Conservation (phyloP, 2,888 invertebrate genomes). For the Scaptomyza cyrtandrae region DNA sequence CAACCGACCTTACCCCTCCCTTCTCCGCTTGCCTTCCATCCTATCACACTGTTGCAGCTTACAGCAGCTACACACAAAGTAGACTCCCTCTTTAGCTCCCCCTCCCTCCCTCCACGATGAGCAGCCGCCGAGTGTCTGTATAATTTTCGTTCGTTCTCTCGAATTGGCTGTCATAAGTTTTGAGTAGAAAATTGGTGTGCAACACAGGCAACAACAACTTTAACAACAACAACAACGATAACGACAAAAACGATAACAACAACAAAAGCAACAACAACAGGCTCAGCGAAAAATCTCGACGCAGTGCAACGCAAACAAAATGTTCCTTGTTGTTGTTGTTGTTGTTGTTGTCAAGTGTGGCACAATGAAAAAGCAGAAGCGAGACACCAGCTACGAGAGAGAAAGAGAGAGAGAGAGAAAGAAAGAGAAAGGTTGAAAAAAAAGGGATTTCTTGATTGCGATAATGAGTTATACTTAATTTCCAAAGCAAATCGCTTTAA, state of each 20-base stretch:
- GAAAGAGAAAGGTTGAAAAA: background rate
- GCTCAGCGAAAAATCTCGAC: conserved; percentile 29
- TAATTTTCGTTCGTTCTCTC: conserved; percentile 80
- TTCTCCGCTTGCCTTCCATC: background rate
- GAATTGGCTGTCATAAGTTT: conserved; percentile 81
- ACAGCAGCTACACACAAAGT: conserved; percentile 4
- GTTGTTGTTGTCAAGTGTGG: conserved; percentile 61
- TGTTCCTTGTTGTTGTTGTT: conserved; percentile 27
- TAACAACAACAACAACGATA: conserved; percentile 20
- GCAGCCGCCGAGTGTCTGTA: conserved; percentile 69
- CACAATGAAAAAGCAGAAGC: conserved; percentile 25
- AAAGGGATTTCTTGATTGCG: conserved; percentile 79
- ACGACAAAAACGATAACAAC: too few relatives aligned
- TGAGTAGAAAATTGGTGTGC: conserved; percentile 82
- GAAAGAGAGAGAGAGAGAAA: conserved; percentile 2
- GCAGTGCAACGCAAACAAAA: conserved; percentile 32
- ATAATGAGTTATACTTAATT: conserved; percentile 78
- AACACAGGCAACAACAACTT: conserved; percentile 64
- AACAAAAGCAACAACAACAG: conserved; percentile 33
- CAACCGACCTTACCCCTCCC: conserved; percentile 1
- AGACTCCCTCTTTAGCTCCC: background rate
- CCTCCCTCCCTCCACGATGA: conserved; percentile 23
- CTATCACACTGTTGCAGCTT: background rate
- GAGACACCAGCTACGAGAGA: background rate
- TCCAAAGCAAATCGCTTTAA: conserved; percentile 48